Evolutionary conservation across 2,113 vertebrate genomes (phyloP), one percentile per base, ranked within the genome.

Genomic region (human): DNA sequence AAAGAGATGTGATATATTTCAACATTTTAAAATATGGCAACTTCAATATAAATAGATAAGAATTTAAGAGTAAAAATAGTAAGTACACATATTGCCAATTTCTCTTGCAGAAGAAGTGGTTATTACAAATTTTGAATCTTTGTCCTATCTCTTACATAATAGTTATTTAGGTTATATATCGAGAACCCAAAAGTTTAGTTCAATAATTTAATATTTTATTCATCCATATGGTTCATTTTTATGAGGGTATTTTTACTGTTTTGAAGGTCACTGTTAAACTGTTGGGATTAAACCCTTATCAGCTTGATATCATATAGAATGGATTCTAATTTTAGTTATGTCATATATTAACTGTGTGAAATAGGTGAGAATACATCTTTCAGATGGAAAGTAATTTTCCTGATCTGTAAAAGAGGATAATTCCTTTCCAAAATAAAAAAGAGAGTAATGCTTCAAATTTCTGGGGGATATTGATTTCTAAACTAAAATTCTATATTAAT

Each of bases 261-360:
- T 93, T 92, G 52, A 93, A 96, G 48, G 68, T 64, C 32, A 27
- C 0, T 82, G 2, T 95, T 97, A 93, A 89, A 48, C 52, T 93
- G 4, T 73, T 66, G 38, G 8, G 5, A 45, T 57, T 92, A 93
- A 95, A 75, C 4, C 9, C 8, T 85, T 82, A 8, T 48, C 8
- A 82, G 1, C 18, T 72, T 82, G 72, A 57, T 17, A 57, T 90
- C n/a, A 18, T 85, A 72, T 38, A 84, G 59, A 70, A 73, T 68
- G 17, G 52, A 38, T 83, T 92, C 43, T 90, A 55, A 84, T 80
- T 82, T 95, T 86, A 78, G 22, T 57, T 78, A 11, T 92, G 0
- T 52, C 11, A n/a, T 94, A 13, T 66, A 92, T 57, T 93, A 87
- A 9, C 48, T 79, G 6, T 82, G 72, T 83, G 12, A 75, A 96